Conservation (phyloP, 2,888 invertebrate genomes). For the Branchinecta sandiegonensis region DNA sequence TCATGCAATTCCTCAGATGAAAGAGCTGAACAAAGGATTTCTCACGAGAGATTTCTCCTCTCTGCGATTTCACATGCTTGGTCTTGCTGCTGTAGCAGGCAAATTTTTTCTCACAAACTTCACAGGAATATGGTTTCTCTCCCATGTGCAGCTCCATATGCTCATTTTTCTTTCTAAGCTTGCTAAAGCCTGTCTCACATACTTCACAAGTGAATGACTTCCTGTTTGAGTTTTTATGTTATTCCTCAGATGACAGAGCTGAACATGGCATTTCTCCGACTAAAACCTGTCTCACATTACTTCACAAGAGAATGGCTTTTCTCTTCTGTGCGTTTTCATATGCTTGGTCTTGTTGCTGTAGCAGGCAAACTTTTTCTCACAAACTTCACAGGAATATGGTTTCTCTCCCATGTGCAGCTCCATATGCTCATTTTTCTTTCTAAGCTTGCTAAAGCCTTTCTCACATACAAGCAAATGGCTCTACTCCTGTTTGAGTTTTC, state of each 20-base stretch:
- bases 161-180: neutral
- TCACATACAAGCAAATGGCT: neutral
- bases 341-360: neutral
- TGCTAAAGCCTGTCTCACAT: constrained; percentile 6
- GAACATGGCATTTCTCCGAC: neutral
- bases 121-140: constrained; percentile 16
- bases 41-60: constrained; percentile 14
- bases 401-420: constrained; percentile 16
- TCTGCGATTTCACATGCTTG: constrained; percentile 8
- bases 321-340: constrained; percentile 16
- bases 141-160: constrained; percentile 16
- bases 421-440: neutral
- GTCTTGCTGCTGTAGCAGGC: neutral
- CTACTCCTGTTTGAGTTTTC: neutral
- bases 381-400: constrained; percentile 16
- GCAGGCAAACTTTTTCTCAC: neutral
- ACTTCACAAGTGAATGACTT: constrained; percentile 6
- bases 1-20: neutral
- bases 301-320: constrained; percentile 16
- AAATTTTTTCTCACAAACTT: constrained; percentile 15
- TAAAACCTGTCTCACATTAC: neutral
- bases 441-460: neutral
- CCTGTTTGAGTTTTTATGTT: neutral
- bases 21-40: neutral
- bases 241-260: neutral